These are phyloP conservation scores for Condylura cristata DNA, from an alignment of 2,113 vertebrate genomes.

Conservation along the genomic window DNA sequence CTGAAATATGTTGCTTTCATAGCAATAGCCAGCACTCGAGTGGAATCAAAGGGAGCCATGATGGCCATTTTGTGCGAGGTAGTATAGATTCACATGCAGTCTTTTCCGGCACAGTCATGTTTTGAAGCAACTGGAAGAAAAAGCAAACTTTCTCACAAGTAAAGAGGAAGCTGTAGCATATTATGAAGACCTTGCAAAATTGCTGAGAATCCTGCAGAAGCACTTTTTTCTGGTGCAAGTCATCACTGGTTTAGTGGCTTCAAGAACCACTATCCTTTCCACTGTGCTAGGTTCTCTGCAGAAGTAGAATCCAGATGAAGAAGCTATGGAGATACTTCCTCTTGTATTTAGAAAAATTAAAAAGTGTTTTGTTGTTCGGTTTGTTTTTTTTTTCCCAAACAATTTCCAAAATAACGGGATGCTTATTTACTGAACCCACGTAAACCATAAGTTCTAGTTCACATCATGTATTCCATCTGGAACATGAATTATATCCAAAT, in stretches of 20 bases:
- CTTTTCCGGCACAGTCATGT: background rate
- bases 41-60: background rate
- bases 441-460: constrained; percentile 76
- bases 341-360: background rate
- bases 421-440: constrained; percentile 89
- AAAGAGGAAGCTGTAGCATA: background rate
- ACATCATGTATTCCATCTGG: constrained; percentile 80
- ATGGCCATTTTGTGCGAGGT: background rate
- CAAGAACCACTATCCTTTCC: background rate
- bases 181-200: background rate
- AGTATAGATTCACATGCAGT: background rate
- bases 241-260: background rate
- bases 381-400: constrained; percentile 79
- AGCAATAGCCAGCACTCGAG: background rate
- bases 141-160: background rate
- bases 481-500: constrained; percentile 66
- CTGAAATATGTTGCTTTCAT: background rate
- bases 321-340: constrained; percentile 17
- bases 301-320: background rate
- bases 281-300: background rate
- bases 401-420: constrained; percentile 91
- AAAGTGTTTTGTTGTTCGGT: background rate
- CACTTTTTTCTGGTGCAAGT: background rate
- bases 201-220: background rate
- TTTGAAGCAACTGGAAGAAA: background rate